A percentile compares a stretch with the other conserved stretches of the same genome.
Evolutionary conservation across 2,797 vertebrate genomes (phyloP).

Genomic region (Adrianichthys oophorus): DNA sequence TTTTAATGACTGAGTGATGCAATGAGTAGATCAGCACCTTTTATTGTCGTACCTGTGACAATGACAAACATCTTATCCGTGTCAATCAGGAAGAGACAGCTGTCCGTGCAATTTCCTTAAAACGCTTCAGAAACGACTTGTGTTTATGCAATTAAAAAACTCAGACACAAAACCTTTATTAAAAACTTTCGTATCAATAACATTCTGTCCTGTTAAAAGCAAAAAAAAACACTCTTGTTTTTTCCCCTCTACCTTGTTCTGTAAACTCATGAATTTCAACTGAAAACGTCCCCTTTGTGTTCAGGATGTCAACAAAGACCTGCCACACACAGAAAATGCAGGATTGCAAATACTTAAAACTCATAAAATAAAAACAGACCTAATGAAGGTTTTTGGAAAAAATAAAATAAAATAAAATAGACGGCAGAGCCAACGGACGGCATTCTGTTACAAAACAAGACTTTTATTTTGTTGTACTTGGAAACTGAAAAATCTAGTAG

Average conservation of each 20-base stretch:
- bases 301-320: not conserved
- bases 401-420: slow-evolving; percentile 5
- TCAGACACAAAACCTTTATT: slow-evolving; percentile 65
- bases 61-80: too few relatives aligned
- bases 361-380: slow-evolving; percentile 34
- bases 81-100: too few relatives aligned
- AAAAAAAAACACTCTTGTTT: slow-evolving; percentile 14
- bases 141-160: slow-evolving; percentile 7
- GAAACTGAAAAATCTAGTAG: slow-evolving; percentile 39
- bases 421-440: too few relatives aligned
- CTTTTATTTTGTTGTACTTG: too few relatives aligned
- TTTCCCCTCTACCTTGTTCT: slow-evolving; percentile 32
- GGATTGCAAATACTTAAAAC: slow-evolving; percentile 24
- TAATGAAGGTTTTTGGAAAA: slow-evolving; percentile 27
- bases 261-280: slow-evolving; percentile 11
- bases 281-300: too few relatives aligned
- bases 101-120: too few relatives aligned
- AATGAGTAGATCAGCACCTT: too few relatives aligned
- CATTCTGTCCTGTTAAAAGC: slow-evolving; percentile 68
- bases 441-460: too few relatives aligned
- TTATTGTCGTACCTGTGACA: too few relatives aligned
- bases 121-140: too few relatives aligned
- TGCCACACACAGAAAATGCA: slow-evolving; percentile 1
- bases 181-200: slow-evolving; percentile 80
- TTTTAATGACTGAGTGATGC: too few relatives aligned